Evolutionary conservation across 2,113 vertebrate species (phyloP).

Genomic region (Cynoglossus semilaevis): DNA sequence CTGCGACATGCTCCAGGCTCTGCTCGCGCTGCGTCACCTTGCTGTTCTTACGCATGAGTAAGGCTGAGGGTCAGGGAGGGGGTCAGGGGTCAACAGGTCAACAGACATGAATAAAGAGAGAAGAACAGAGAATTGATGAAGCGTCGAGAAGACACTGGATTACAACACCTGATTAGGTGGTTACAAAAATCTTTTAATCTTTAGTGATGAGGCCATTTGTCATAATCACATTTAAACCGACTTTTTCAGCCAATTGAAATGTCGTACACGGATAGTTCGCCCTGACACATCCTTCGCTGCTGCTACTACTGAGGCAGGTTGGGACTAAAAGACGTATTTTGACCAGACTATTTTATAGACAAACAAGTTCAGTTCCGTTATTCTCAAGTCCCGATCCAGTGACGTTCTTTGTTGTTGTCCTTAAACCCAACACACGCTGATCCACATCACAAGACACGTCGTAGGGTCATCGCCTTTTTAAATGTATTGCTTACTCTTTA

Average conservation of each 20-base stretch:
- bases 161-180: slow-evolving; percentile 25
- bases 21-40: slow-evolving; percentile 93
- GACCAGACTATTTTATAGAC: no score
- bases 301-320: no score
- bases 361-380: no score
- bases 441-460: slow-evolving; percentile 25
- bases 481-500: slow-evolving; percentile 21
- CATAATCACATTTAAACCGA: no score
- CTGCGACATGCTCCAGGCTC: slow-evolving; percentile 92
- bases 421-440: no score
- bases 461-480: slow-evolving; percentile 52
- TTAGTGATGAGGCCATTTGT: slow-evolving; percentile 20
- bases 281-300: no score
- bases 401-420: no score
- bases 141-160: slow-evolving; percentile 16
- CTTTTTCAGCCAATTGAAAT: no score
- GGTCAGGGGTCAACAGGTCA: slow-evolving; percentile 18
- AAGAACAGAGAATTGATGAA: slow-evolving; percentile 16
- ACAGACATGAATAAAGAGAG: slow-evolving; percentile 5
- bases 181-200: slow-evolving; percentile 19
- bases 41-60: slow-evolving; percentile 73
- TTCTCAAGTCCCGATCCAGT: no score
- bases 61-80: slow-evolving; percentile 42
- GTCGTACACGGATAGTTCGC: no score
- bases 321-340: no score